Percentiles rank a stretch among this genome's conserved stretches.
These are phyloP conservation scores for Xanthorhoe spadicearia DNA, from an alignment of 2,888 invertebrate genomes.

Conservation along the genomic window DNA sequence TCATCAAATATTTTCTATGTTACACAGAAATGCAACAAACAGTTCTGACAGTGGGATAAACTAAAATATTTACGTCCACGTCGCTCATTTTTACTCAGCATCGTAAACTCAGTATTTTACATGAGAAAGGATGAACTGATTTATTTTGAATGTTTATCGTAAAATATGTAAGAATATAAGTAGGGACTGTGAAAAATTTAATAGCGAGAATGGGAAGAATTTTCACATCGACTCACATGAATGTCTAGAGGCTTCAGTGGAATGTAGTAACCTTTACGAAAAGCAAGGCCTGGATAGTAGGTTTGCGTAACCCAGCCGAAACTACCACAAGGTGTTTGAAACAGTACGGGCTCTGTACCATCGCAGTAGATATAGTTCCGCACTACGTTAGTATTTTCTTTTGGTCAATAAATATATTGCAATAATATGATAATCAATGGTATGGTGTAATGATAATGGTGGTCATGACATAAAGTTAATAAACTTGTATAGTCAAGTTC, in stretches of 20 bases:
- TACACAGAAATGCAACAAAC: background rate
- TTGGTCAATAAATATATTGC: too few relatives aligned
- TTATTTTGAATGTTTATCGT: background rate
- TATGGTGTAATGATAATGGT: too few relatives aligned
- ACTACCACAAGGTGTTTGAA: background rate
- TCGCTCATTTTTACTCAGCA: background rate
- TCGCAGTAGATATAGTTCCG: background rate
- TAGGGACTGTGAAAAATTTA: too few relatives aligned
- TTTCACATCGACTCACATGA: background rate
- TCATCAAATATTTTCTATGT: too few relatives aligned
- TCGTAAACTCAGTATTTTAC: constrained; percentile 1
- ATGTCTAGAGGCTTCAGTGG: background rate
- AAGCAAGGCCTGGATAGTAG: background rate
- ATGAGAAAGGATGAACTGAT: background rate
- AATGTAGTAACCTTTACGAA: background rate
- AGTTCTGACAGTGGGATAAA: background rate
- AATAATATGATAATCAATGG: too few relatives aligned
- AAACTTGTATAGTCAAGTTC: too few relatives aligned
- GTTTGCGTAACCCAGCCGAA: constrained; percentile 4
- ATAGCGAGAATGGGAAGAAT: too few relatives aligned
- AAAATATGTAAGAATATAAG: background rate
- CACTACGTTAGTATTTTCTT: background rate
- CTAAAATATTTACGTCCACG: background rate
- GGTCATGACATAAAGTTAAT: too few relatives aligned
- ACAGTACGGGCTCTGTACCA: background rate